Conservation (phyloP, 2,113 vertebrate species). For the Rhinopomastus cyanomelas region DNA sequence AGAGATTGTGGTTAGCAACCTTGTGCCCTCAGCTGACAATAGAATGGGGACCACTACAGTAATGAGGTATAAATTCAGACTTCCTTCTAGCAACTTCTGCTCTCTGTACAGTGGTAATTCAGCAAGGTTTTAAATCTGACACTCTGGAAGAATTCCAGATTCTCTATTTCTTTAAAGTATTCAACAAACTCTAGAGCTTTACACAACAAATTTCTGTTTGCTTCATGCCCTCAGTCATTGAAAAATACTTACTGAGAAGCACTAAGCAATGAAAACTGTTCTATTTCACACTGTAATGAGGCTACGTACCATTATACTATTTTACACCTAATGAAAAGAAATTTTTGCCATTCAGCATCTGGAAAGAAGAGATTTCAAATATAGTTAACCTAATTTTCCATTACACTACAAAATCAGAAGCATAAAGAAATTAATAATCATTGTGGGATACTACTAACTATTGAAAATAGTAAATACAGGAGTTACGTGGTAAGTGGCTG, state of each 20-base stretch:
- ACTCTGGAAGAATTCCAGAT: not conserved
- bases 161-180: not conserved
- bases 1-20: not conserved
- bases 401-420: not conserved
- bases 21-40: not conserved
- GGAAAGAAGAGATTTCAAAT: not conserved
- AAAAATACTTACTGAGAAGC: constrained; percentile 8
- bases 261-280: not conserved
- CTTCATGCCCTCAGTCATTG: not conserved
- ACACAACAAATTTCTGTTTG: not conserved
- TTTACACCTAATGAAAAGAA: constrained; percentile 1
- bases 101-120: not conserved
- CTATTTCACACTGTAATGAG: not conserved
- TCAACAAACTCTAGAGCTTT: not conserved
- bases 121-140: not conserved
- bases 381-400: not conserved
- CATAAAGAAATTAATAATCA: not conserved
- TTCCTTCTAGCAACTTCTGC: not conserved
- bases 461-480: not conserved
- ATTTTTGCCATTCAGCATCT: not conserved
- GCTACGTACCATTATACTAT: not conserved
- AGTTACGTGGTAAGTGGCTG: not conserved
- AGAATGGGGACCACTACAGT: not conserved
- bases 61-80: constrained; percentile 8
- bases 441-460: not conserved